These are phyloP conservation scores for Phaethornis superciliosus DNA, from an alignment of 2,113 vertebrate species.

Conservation along the genomic window DNA sequence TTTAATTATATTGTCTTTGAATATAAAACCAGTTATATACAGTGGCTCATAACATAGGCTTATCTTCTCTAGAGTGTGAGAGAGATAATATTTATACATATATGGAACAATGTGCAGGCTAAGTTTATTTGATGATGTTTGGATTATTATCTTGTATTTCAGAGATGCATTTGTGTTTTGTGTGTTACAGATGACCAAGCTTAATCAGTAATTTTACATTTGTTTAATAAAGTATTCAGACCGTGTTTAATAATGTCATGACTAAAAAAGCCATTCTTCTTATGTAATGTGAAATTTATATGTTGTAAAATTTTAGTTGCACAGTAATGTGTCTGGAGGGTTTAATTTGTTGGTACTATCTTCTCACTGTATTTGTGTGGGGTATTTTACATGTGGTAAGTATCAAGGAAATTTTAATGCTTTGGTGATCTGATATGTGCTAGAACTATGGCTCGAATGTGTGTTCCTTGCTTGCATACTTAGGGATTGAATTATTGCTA, in stretches of 20 bases:
- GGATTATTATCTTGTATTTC: fast-evolving
- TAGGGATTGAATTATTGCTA: neutral
- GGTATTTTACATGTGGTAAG: neutral
- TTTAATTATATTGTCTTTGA: neutral
- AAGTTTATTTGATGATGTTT: neutral
- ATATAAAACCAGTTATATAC: neutral
- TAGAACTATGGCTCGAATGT: neutral
- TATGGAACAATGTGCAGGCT: neutral
- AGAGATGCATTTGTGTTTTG: neutral
- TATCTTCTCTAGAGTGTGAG: neutral
- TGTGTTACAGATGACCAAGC: neutral
- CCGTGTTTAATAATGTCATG: neutral
- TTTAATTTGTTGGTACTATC: neutral
- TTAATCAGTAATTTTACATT: neutral
- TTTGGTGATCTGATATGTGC: neutral
- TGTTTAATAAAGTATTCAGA: neutral
- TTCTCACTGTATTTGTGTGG: neutral
- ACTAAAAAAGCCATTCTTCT: neutral
- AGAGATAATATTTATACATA: neutral
- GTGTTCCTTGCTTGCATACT: neutral
- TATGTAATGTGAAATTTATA: neutral
- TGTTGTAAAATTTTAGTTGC: neutral
- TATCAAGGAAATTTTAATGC: neutral
- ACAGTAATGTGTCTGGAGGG: neutral
- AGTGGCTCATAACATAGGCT: neutral